Conservation (phyloP, 2,888 invertebrate genomes). For the Chironomus riparius region DNA sequence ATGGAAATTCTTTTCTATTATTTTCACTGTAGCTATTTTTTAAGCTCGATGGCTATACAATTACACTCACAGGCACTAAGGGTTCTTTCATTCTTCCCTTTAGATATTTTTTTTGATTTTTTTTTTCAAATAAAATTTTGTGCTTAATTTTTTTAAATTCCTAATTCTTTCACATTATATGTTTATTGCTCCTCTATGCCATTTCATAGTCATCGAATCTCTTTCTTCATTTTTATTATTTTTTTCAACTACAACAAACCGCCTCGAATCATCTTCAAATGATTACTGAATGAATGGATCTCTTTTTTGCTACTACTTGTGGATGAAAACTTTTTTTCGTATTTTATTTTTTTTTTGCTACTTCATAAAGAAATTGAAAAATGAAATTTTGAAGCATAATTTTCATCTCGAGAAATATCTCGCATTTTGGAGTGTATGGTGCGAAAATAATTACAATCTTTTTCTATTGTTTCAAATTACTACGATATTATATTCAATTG, state of each 20-base stretch:
- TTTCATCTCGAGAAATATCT: slow-evolving; percentile 1
- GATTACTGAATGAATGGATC: slow-evolving; percentile 12
- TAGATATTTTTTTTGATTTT: not conserved
- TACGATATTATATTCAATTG: slow-evolving; percentile 26
- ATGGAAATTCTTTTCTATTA: not conserved
- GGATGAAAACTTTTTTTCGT: no score
- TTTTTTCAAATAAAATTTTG: not conserved
- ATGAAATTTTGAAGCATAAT: slow-evolving; percentile 17
- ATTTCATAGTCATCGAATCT: no score
- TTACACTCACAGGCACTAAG: not conserved
- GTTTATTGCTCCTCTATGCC: no score
- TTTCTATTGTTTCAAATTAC: slow-evolving; percentile 2
- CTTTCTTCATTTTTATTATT: not conserved
- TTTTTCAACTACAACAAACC: not conserved
- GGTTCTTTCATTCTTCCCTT: not conserved
- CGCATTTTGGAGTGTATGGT: slow-evolving; percentile 1
- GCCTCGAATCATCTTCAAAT: slow-evolving; percentile 16
- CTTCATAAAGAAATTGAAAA: slow-evolving; percentile 16
- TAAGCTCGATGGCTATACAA: no score
- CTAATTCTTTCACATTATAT: no score
- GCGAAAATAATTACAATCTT: slow-evolving; percentile 19
- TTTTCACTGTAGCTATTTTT: not conserved
- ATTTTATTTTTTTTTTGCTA: not conserved
- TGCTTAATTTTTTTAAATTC: not conserved
- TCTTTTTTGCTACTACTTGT: not conserved